Conservation (phyloP, 2,797 vertebrate species). For the Oryzias sinensis region DNA sequence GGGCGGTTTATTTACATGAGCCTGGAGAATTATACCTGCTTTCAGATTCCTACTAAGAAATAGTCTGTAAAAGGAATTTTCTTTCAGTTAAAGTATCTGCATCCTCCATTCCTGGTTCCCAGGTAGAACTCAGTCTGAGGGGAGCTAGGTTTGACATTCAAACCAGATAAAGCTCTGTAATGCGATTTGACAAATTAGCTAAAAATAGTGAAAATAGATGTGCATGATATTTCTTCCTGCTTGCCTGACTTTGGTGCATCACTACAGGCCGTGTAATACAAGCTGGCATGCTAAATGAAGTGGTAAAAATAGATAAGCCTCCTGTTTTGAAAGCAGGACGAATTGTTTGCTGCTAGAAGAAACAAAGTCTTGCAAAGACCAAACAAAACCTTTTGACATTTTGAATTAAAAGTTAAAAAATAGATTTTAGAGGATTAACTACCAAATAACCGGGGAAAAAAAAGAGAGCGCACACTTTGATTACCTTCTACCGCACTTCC, state of each 20-base stretch:
- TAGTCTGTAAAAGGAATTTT: background rate
- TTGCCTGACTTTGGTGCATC: slow-evolving; percentile 41
- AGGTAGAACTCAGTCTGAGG: slow-evolving; percentile 25
- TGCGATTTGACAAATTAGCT: slow-evolving; percentile 44
- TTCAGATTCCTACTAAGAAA: slow-evolving; percentile 4
- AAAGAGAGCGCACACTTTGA: slow-evolving; percentile 42
- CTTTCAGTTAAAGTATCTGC: slow-evolving; percentile 9
- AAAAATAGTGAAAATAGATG: slow-evolving; percentile 44
- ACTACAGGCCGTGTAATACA: slow-evolving; percentile 54
- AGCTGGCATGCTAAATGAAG: slow-evolving; percentile 67
- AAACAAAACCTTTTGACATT: slow-evolving; percentile 58
- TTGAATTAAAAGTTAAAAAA: slow-evolving; percentile 48
- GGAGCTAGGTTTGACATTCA: slow-evolving; percentile 32
- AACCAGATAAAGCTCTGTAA: slow-evolving; percentile 25
- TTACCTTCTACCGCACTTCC: slow-evolving; percentile 21
- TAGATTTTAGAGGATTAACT: slow-evolving; percentile 57
- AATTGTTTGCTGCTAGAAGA: slow-evolving; percentile 50
- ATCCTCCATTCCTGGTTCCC: slow-evolving; percentile 31
- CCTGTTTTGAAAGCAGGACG: slow-evolving; percentile 49
- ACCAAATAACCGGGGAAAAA: slow-evolving; percentile 12
- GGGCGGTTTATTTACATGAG: background rate
- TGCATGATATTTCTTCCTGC: slow-evolving; percentile 44
- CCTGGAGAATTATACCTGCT: slow-evolving; percentile 11
- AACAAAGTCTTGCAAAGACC: slow-evolving; percentile 60
- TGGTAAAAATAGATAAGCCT: slow-evolving; percentile 54